Evolutionary conservation across 1,140 invertebrate genomes (phyloP), one percentile per base, ranked within the genome.

Genomic region (Melitaea cinxia): DNA sequence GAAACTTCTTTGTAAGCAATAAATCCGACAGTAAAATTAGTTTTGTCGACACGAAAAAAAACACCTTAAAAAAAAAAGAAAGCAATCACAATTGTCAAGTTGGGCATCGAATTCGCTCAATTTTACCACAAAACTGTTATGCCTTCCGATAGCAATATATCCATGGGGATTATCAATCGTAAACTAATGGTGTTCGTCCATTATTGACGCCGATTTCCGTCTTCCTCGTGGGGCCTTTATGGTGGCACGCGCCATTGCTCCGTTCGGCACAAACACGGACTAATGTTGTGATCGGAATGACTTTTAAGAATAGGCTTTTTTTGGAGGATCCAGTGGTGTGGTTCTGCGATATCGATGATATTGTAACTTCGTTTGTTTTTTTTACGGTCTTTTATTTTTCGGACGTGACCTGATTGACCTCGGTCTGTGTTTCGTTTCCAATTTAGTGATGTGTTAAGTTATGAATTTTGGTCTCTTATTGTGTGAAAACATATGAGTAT

Each of bases 41-140:
- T 70, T 75, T 72, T 68, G 59, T 61, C 47, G 64, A 56, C 49
- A 15, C 68, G 47, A 37, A 37, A 62, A 66, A 71, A 73, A 70
- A 60, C n/a, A n/a, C n/a, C n/a, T n/a, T n/a, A 67, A 62, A 23
- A 39, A 62, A 58, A 69, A 65, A 72, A 66, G 7, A 57, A 15
- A 56, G n/a, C n/a, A 47, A 52, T 63, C 58, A 64, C 63, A 65
- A 74, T 71, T 63, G 77, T 73, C 50, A 56, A 75, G 61, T 54
- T 61, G 56, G 53, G 62, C 64, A 62, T 65, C 58, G 65, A 80
- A 81, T 77, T 72, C 83, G 80, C 75, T 83, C 84, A 81, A 86
- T 88, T 86, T 83, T 86, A 79, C 88, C 88, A 79, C 85, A 88
- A 82, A 88, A 90, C 85, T 86, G 85, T 90, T 88, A 88, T 88